phyloP scores from a whole-genome alignment of 2,888 invertebrate species.

The Melinopterus prodromus region DNA sequence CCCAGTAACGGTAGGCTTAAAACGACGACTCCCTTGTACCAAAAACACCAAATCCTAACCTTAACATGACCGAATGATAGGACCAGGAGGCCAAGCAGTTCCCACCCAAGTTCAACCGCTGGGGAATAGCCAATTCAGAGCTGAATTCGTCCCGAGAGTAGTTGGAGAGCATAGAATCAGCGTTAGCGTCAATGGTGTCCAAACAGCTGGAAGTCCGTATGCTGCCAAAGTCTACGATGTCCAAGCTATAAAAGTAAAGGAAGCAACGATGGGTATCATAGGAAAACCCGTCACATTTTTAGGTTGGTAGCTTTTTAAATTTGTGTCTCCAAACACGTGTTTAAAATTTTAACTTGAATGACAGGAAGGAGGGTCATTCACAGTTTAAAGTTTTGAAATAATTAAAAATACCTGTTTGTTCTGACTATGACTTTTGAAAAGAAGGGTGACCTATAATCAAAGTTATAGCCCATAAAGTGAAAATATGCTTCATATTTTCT shows the following conservation, averaged over 20 bases:
- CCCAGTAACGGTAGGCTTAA: not conserved
- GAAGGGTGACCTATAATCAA: too few species aligned
- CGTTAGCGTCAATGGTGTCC: slow-evolving; percentile 81
- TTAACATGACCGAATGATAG: slow-evolving; percentile 61
- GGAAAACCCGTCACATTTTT: slow-evolving; percentile 92
- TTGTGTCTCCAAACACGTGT: not conserved
- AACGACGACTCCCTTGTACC: slow-evolving; percentile 5
- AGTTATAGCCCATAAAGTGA: too few species aligned
- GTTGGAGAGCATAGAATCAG: slow-evolving; percentile 93
- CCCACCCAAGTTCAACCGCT: slow-evolving; percentile 89
- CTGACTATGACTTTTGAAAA: too few species aligned
- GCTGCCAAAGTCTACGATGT: slow-evolving; percentile 96
- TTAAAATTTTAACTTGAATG: slow-evolving; percentile 8
- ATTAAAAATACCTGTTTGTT: too few species aligned
- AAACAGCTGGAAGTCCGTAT: slow-evolving; percentile 93
- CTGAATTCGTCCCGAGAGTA: slow-evolving; percentile 90
- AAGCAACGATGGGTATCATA: slow-evolving; percentile 86
- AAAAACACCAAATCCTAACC: slow-evolving; percentile 7
- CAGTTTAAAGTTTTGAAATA: too few species aligned
- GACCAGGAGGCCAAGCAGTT: slow-evolving; percentile 91
- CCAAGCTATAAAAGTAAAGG: slow-evolving; percentile 92
- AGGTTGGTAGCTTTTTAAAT: slow-evolving; percentile 63
- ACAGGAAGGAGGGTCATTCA: not conserved
- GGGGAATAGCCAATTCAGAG: slow-evolving; percentile 82
- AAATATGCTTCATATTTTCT: too few species aligned